Evolutionary conservation across 2,113 vertebrate genomes (phyloP).

Genomic region (Chaetodon trifascialis): DNA sequence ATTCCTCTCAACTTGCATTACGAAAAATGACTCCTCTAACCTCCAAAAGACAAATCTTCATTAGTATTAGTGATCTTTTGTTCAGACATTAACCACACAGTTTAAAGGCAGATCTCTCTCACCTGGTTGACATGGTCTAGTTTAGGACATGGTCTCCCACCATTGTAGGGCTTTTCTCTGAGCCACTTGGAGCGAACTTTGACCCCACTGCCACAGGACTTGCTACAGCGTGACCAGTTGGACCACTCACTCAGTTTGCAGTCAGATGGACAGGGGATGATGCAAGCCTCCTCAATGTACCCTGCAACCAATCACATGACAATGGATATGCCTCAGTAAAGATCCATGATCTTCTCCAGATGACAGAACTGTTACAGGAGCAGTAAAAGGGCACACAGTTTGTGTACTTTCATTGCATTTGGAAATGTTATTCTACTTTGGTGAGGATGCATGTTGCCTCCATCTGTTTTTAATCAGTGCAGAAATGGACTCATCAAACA

Average conservation of each 20-base stretch:
- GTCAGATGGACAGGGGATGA: conserved; percentile 97
- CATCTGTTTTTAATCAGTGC: neutral
- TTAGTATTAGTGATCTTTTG: neutral
- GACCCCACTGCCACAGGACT: conserved; percentile 97
- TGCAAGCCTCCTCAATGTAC: conserved; percentile 98
- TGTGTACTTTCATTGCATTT: too few species aligned
- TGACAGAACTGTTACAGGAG: neutral
- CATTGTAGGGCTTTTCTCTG: conserved; percentile 97
- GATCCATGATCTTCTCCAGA: neutral
- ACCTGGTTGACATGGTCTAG: conserved; percentile 98
- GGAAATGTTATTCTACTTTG: too few species aligned
- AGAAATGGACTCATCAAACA: neutral
- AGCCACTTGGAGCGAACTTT: conserved; percentile 99
- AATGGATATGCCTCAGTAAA: neutral
- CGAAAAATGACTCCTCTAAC: neutral
- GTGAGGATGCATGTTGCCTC: too few species aligned
- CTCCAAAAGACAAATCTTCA: neutral
- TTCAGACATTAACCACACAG: neutral
- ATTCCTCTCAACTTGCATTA: neutral
- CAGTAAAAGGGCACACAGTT: neutral
- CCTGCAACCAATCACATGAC: conserved; percentile 79
- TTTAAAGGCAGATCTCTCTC: conserved; percentile 42
- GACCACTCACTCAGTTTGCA: conserved; percentile 99
- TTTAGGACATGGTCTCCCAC: conserved; percentile 96
- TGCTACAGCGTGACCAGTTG: conserved; percentile 98